These are phyloP conservation scores for Dinocampus coccinellae DNA, from an alignment of 2,888 invertebrate species.

Conservation along the genomic window DNA sequence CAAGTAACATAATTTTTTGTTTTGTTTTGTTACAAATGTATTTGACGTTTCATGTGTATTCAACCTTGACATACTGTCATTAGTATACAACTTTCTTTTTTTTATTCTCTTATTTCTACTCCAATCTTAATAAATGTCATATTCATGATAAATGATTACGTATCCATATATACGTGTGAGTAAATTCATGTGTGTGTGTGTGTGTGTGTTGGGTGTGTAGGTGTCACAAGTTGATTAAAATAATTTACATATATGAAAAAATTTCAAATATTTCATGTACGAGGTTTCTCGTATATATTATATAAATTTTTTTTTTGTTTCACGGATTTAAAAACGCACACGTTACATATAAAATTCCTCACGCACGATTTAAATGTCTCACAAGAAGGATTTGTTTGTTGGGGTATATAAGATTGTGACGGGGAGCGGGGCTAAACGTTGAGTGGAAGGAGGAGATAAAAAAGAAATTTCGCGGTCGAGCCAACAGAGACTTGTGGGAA, in stretches of 20 bases:
- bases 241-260: too few relatives aligned
- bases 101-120: background rate
- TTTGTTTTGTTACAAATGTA: background rate
- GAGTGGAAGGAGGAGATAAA: conserved; percentile 13
- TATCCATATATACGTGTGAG: too few relatives aligned
- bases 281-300: too few relatives aligned
- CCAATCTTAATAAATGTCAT: background rate
- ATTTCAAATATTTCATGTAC: too few relatives aligned
- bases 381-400: conserved; percentile 20
- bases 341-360: background rate
- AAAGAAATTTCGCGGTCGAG: conserved; percentile 31
- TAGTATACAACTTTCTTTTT: background rate
- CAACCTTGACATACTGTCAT: background rate
- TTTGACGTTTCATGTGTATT: background rate
- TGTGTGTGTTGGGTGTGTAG: too few relatives aligned
- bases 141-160: background rate
- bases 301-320: background rate
- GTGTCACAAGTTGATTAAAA: too few relatives aligned
- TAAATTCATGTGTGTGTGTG: too few relatives aligned
- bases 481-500: conserved; percentile 25
- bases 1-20: too few relatives aligned
- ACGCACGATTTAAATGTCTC: conserved; percentile 26
- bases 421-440: conserved; percentile 9
- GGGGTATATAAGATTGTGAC: conserved; percentile 17
- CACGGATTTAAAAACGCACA: background rate